Evolutionary conservation across 1,140 invertebrate species (phyloP).

Genomic region (Portunus trituberculatus): DNA sequence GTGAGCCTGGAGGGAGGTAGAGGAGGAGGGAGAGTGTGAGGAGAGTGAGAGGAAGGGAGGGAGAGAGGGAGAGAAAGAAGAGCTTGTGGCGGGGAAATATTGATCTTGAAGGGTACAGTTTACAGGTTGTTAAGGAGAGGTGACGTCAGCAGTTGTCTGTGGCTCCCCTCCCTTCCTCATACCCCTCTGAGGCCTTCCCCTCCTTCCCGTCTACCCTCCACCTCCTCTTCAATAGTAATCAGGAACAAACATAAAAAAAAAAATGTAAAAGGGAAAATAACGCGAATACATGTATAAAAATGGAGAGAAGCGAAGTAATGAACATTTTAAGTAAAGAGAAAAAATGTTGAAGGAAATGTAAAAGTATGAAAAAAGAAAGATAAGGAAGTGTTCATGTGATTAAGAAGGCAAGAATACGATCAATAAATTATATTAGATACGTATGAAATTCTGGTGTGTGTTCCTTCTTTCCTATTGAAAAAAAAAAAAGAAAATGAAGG

Average conservation of each 20-base stretch:
- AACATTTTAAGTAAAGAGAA: neutral
- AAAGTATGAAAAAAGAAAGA: neutral
- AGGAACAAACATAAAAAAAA: neutral
- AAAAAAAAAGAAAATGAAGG: too few species aligned
- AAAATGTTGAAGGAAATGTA: neutral
- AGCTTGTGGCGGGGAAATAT: neutral
- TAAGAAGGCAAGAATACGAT: too few species aligned
- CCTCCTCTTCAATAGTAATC: too few species aligned
- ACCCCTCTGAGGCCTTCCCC: too few species aligned
- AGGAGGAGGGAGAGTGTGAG: neutral
- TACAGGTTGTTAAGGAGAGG: neutral
- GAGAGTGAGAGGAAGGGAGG: neutral
- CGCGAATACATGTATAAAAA: too few species aligned
- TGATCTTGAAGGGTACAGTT: conserved; percentile 3
- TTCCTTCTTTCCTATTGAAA: too few species aligned
- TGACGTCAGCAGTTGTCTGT: neutral
- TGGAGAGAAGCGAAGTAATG: too few species aligned
- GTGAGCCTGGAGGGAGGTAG: conserved; percentile 4
- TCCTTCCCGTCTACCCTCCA: too few species aligned
- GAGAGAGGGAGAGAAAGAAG: neutral
- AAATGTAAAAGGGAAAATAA: neutral
- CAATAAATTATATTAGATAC: too few species aligned
- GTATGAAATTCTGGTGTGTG: too few species aligned
- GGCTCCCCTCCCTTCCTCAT: too few species aligned
- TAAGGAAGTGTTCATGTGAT: too few species aligned